Evolutionary conservation across 2,888 invertebrate species (phyloP), one percentile per base, ranked within the genome.

Genomic region (Clitarchus hookeri): DNA sequence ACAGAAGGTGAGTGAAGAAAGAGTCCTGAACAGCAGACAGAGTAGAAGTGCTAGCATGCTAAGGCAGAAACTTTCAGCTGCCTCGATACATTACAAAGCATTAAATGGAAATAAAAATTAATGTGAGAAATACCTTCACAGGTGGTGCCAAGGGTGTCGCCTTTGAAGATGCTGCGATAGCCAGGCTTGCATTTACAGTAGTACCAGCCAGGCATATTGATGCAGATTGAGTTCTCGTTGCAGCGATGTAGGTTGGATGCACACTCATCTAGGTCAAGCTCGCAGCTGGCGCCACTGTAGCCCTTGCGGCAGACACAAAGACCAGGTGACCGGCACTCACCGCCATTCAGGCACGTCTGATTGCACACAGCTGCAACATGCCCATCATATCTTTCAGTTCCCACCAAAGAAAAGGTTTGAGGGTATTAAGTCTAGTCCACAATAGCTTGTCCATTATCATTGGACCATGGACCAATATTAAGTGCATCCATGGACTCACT

Each of bases 131-230:
- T 91, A 95, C 95, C 95, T 92, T 94, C 93, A 90, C 96, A 95
- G 88, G 93, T 93, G 89, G 92, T 94, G 91, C 93, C 93, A 89
- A 93, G 92, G 87, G 92, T 93, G 90, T 93, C 93, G 90, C 93
- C 93, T 88, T 92, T 91, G 83, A 93, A 91, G 80, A 89, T 87
- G 87, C 94, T 94, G 27, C 94, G 93, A 92, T 95, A 97, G 8
- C 97, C 97, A 86, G 94, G 93, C 89, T 95, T 94, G 91, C 97
- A 97, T 89, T 96, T 95, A 92, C 98, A 98, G 91, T 96, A 96
- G 92, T 96, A 97, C 94, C 97, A 97, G 89, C 97, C 97, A 82
- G 97, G 97, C 93, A 96, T 96, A 92, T 97, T 97, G 91, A 97
- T 94, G 92, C 97, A 97, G 86, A 93, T 93, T 85, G 97, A 96